A percentile compares a stretch with the other conserved stretches of the same genome.
These are phyloP conservation scores for Tetramorium parvispinum DNA, from an alignment of 1,140 invertebrate species.

Conservation along the genomic window DNA sequence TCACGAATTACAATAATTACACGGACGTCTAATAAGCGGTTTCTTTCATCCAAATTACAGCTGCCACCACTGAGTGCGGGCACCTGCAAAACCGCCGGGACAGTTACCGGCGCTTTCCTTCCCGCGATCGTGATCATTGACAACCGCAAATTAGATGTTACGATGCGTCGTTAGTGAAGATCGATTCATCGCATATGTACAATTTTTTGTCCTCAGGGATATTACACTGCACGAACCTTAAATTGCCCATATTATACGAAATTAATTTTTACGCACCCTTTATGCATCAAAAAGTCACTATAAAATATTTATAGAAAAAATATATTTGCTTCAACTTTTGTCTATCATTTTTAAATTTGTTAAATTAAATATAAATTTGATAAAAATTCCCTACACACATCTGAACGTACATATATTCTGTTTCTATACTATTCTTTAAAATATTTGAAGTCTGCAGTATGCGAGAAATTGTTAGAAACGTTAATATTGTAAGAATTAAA, in stretches of 20 bases:
- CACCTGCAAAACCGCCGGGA: slow-evolving; percentile 40
- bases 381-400: not conserved
- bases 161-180: slow-evolving; percentile 24
- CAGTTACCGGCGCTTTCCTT: slow-evolving; percentile 1
- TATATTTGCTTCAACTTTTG: not conserved
- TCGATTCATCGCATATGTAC: slow-evolving; percentile 8
- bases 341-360: not conserved
- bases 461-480: not conserved
- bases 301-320: not conserved
- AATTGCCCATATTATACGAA: not conserved
- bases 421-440: not conserved
- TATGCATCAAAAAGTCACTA: not conserved
- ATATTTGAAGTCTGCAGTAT: not conserved
- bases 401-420: not conserved
- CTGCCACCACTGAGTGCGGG: not conserved
- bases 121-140: slow-evolving; percentile 35
- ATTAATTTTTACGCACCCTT: not conserved
- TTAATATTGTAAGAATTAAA: slow-evolving; percentile 18
- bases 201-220: slow-evolving; percentile 21
- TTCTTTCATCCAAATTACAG: slow-evolving; percentile 52
- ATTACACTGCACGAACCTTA: not conserved
- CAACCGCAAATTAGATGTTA: slow-evolving; percentile 50
- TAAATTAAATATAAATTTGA: slow-evolving; percentile 1
- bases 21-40: slow-evolving; percentile 57
- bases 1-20: slow-evolving; percentile 62